Base-by-base conservation (phyloP, 2,113 vertebrate genomes). In the Dasyprocta punctata region DNA sequence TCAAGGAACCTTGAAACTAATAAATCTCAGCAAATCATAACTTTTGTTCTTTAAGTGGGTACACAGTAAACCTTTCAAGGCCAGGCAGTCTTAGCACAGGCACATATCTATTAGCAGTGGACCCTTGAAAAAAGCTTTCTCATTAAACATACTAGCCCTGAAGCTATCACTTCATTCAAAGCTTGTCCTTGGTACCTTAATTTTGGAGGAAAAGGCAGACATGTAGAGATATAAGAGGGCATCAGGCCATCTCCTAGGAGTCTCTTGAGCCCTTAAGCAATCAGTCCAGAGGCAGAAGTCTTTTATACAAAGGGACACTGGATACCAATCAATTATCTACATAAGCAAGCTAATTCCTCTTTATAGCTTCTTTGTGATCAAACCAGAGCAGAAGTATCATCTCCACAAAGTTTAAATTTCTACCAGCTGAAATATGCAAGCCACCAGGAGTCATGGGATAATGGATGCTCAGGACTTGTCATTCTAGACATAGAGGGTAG, bases 311-410 rank as follows among this genome's bases (percentile, higher is more conserved):
- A 96, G 86, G 89, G 84, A 87, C 92, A 93, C 44, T 75, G 96
- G 87, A 97, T 49, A 90, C 54, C 82, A 77, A 97, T 97, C 97
- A 92, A 86, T 97, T 97, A 97, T 94, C 95, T 52, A 78, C 77
- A 93, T 95, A 90, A 97, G 4, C 77, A 12, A 73, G 80, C 11
- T 96, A 97, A 95, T 97, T 95, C 75, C 67, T 85, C 41, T 96
- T 97, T 93, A 98, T 86, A 49, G 61, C 81, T 97, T 97, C 90
- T 95, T 93, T 88, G 90, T 88, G 89, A 94, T 80, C 93, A 78
- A 85, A 69, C 22, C 30, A 97, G 95, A 95, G 85, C 96, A 92
- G 58, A 92, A 87, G 93, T 93, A 82, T 60, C 63, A 95, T 97
- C 52, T 92, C 58, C 82, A 41, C 2, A 71, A 97, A 95, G 85